Base-by-base conservation (phyloP, 2,113 vertebrate species). In the Herpetotheres cachinnans region DNA sequence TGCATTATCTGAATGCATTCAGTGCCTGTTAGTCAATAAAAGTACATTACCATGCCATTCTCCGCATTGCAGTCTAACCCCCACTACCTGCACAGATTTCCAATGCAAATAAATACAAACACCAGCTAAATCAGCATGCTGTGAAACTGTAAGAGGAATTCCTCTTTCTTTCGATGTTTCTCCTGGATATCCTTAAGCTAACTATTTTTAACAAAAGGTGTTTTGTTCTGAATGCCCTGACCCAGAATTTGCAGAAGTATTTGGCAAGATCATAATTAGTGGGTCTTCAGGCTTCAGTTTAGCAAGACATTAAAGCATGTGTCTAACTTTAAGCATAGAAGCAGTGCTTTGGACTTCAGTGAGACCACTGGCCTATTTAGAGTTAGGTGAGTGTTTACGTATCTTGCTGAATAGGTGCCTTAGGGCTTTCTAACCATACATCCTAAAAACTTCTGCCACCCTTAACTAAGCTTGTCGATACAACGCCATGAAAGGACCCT, bases 41-140 rank as follows among this genome's bases (percentile, higher is more conserved):
- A 93, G 58, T 81, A 80, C 86, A 92, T 81, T 92, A 70, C 42
- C 47, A 25, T 70, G 62, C 70, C 62, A 80, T 85, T 81, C 81
- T 91, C 96, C 2, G 84, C 90, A 96, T 89, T 95, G 89, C 93
- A 95, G 93, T 87, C 78, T 73, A 92, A 91, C 62, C 70, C 46
- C 47, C 66, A 20, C 55, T 94, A 94, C 81, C 86, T 82, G 89
- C 78, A 82, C 84, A 77, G 62, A 93, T 92, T 73, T 95, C 81
- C 74, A 89, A 54, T 82, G 74, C 78, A 96, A 96, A 95, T 82
- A 91, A 87, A 95, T 26, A 76, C 0, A 0, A 95, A 85, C 36
- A 54, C 18, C 36, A 69, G 36, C 56, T 47, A 79, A 62, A 94
- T 70, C 80, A 87, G 56, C 66, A 65, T 27, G 46, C 86, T 65